Percentiles rank a stretch among this genome's conserved stretches.
Evolutionary conservation across 2,113 vertebrate species (phyloP).

Genomic region (Galemys pyrenaicus): DNA sequence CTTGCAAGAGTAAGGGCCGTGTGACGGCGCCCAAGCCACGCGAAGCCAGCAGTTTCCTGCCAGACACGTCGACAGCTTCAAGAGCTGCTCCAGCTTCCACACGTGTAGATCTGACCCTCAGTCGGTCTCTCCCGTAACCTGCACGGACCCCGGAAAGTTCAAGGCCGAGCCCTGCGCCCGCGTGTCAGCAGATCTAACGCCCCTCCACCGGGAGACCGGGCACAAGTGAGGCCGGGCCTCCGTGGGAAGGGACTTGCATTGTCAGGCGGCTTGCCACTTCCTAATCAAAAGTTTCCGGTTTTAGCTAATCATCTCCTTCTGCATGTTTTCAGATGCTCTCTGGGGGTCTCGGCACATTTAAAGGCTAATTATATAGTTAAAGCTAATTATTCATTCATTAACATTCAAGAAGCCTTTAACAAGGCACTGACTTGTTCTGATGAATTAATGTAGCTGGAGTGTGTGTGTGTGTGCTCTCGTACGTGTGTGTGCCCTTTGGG

Average conservation of each 20-base stretch:
- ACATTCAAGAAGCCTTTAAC: conserved; percentile 67
- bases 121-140: background rate
- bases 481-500: background rate
- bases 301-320: conserved; percentile 64
- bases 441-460: conserved; percentile 65
- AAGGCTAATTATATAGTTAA: conserved; percentile 79
- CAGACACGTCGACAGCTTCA: background rate
- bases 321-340: conserved; percentile 71
- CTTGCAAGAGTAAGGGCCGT: background rate
- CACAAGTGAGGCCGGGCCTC: accelerated
- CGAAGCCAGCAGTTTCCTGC: background rate
- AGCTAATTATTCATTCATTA: conserved; percentile 79
- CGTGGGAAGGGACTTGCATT: background rate
- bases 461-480: background rate
- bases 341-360: conserved; percentile 68
- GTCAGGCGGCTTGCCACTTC: conserved; percentile 27
- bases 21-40: background rate
- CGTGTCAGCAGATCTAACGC: accelerated
- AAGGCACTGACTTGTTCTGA: conserved; percentile 63
- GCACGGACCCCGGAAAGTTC: accelerated
- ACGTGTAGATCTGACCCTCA: background rate
- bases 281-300: conserved; percentile 70
- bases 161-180: background rate
- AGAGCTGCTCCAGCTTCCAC: background rate
- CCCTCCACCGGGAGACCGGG: background rate